Evolutionary conservation across 2,797 vertebrate species (phyloP), one percentile per base, ranked within the genome.

Genomic region (Rhynchonycteris naso): DNA sequence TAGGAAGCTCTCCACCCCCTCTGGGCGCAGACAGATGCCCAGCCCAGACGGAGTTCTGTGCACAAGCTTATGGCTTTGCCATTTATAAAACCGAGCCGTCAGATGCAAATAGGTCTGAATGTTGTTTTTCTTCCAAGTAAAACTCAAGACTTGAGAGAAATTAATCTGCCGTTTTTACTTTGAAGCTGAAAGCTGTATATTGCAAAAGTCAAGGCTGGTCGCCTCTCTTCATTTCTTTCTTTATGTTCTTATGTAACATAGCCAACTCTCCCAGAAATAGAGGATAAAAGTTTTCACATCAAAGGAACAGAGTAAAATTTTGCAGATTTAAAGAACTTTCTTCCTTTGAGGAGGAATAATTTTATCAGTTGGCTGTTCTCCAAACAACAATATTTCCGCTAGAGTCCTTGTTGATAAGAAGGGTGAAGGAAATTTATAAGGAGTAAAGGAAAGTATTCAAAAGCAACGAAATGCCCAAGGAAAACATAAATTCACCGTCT

Each of bases 41-140:
- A 72, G 58, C 26, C 61, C 96, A 96, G 96, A 90, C 38, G 58
- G 91, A 90, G 91, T 71, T 88, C 94, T 74, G 79, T 56, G 90
- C 74, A 78, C 26, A 92, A 38, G 79, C 56, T 75, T 87, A 69
- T n/a, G 56, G 69, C 66, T 83, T 95, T 89, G 61, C 94, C 95
- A 71, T 96, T 96, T 97, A 95, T 95, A 96, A 96, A 95, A 68
- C 89, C 7, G 35, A 95, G 69, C 83, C 87, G 22, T 94, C 89
- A 75, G 94, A 95, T 93, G 91, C 63, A 84, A 90, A 94, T 90
- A 72, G 82, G 54, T 83, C 90, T 90, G 83, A 90, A 68, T n/a
- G 54, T 21, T 93, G 80, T 86, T 96, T 93, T 92, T 58, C 93
- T 96, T 96, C 97, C 97, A 96, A 97, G 92, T 80, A 61, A 92